Evolutionary conservation across 1,140 invertebrate genomes (phyloP), one percentile per base, ranked within the genome.

Genomic region (Rhizoglyphus robini): DNA sequence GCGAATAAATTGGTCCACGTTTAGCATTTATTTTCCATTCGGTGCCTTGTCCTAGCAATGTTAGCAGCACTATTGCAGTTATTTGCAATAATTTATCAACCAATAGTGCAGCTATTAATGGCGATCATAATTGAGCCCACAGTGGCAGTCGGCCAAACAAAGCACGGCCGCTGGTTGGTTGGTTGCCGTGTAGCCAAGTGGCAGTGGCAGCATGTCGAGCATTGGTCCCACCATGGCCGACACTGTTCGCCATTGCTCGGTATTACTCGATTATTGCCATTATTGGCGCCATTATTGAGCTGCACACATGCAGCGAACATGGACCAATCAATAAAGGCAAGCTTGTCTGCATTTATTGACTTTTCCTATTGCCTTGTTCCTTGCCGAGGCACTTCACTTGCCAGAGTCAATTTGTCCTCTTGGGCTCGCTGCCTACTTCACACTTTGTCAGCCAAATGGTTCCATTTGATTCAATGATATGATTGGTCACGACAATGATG

Each of bases 221-320:
- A 41, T 41, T 11, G 36, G 36, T 41, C 36, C 36, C 36, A 41
- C n/a, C n/a, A n/a, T n/a, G n/a, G 36, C 36, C 36, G 36, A 41
- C 18, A 41, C n/a, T n/a, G n/a, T n/a, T n/a, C n/a, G n/a, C n/a
- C n/a, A n/a, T n/a, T n/a, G n/a, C n/a, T n/a, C n/a, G n/a, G n/a
- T 41, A 27, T 54, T 54, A 23, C 8, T 32, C 51, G 51, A 54
- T 54, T 54, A 54, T 54, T 54, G 51, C 51, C 51, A 54, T 54
- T 20, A 54, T 54, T 54, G 8, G 51, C 51, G 20, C 51, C 51
- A 5, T 8, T 54, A 11, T 8, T 8, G 20, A 8, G 51, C 51
- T 27, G 20, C 51, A 54, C 51, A 8, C 51, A 20, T 25, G 8
- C 51, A 5, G 8, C 20, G 8, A 54, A 32, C 51, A 54, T 54